phyloP scores from a whole-genome alignment of 2,113 vertebrate species.

The Nycticorax nycticorax region DNA sequence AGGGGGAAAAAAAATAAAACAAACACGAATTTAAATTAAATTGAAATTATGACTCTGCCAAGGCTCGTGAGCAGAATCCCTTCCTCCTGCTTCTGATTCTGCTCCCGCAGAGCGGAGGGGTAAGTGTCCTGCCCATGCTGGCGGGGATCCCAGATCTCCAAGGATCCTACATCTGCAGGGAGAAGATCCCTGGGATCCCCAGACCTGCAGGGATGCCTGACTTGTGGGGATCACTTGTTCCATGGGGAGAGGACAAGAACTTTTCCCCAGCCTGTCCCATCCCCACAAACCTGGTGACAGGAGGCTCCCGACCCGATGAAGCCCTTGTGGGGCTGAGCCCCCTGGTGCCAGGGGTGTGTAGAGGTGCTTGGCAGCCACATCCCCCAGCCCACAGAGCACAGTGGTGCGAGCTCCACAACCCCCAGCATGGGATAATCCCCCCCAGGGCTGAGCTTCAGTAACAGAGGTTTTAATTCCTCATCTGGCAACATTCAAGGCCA shows the following conservation, averaged over 20 bases:
- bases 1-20: too few species aligned
- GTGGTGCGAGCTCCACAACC: background rate
- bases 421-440: background rate
- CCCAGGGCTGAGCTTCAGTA: background rate
- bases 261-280: background rate
- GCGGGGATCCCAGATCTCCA: fast-evolving
- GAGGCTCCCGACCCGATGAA: background rate
- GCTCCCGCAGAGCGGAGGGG: background rate
- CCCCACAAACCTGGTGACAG: background rate
- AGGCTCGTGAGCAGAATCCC: background rate
- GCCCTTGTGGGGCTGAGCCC: background rate
- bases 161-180: background rate
- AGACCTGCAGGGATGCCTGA: background rate
- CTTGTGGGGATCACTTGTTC: background rate
- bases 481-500: too few species aligned
- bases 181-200: background rate
- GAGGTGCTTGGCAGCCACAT: background rate
- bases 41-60: background rate
- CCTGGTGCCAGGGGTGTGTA: fast-evolving
- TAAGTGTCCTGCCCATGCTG: background rate
- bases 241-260: background rate
- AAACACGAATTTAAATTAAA: background rate
- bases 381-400: background rate
- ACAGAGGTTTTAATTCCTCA: background rate
- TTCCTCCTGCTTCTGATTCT: background rate